Conservation (phyloP, 2,113 vertebrate genomes). For the Scartelaos histophorus region DNA sequence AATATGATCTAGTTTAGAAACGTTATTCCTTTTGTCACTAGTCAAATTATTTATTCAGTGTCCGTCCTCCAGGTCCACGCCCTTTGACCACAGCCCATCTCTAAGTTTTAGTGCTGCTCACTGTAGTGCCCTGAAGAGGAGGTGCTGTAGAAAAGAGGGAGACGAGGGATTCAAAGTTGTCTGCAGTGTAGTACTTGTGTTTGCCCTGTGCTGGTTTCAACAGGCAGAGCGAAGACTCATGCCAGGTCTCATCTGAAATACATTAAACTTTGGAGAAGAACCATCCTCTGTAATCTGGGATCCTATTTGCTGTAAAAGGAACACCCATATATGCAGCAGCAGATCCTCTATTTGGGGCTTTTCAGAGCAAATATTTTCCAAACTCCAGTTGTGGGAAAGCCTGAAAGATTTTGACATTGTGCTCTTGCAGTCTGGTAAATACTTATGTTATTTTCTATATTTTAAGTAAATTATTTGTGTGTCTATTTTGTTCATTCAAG, state of each 20-base stretch:
- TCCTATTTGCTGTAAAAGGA: slow-evolving; percentile 54
- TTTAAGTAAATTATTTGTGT: neutral
- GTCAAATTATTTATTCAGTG: slow-evolving; percentile 58
- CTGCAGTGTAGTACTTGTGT: slow-evolving; percentile 19
- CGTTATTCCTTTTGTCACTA: slow-evolving; percentile 23
- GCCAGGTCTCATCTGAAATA: slow-evolving; percentile 66
- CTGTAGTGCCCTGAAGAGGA: slow-evolving; percentile 60
- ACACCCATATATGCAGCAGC: slow-evolving; percentile 65
- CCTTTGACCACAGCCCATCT: slow-evolving; percentile 61
- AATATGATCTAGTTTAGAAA: slow-evolving; percentile 18
- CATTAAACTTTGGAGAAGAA: slow-evolving; percentile 62
- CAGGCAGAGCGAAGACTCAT: slow-evolving; percentile 23
- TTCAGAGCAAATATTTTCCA: slow-evolving; percentile 65
- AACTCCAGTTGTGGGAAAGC: slow-evolving; percentile 36
- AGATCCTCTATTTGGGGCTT: slow-evolving; percentile 47
- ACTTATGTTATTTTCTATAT: slow-evolving; percentile 21
- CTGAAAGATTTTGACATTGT: slow-evolving; percentile 23
- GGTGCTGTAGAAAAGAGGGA: slow-evolving; percentile 44
- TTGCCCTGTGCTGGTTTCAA: slow-evolving; percentile 37
- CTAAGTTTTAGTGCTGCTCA: slow-evolving; percentile 46
- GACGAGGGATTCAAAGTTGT: slow-evolving; percentile 16
- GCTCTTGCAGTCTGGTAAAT: slow-evolving; percentile 53
- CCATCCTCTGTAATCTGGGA: slow-evolving; percentile 39
- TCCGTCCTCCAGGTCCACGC: slow-evolving; percentile 43
- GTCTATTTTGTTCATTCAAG: neutral